phyloP scores from a whole-genome alignment of 1,140 invertebrate genomes.

The Panulirus ornatus region DNA sequence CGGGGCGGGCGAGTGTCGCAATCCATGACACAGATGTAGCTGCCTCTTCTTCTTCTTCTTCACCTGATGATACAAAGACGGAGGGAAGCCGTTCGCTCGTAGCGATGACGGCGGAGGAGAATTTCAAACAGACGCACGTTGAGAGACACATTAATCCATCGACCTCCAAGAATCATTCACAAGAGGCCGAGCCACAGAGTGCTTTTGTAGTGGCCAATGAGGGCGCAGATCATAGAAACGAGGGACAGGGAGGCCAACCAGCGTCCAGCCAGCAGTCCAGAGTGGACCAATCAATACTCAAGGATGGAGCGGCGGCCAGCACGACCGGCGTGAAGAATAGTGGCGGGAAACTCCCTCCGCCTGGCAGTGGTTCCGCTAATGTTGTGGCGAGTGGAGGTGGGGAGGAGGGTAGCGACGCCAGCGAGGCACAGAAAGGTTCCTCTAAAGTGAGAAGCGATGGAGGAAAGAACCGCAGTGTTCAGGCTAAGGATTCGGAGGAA shows the following conservation, averaged over 20 bases:
- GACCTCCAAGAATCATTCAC: constrained; percentile 50
- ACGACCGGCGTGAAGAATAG: constrained; percentile 49
- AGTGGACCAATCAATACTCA: constrained; percentile 61
- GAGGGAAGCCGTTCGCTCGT: constrained; percentile 36
- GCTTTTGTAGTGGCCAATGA: constrained; percentile 30
- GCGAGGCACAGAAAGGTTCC: not conserved
- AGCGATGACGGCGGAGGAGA: constrained; percentile 49
- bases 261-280: constrained; percentile 22
- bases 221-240: not conserved
- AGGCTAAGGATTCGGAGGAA: not conserved
- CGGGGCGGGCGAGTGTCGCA: not conserved
- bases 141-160: constrained; percentile 20
- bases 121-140: constrained; percentile 14
- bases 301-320: constrained; percentile 52
- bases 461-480: constrained; percentile 5
- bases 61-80: too few relatives aligned
- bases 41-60: too few relatives aligned
- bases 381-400: constrained; percentile 40
- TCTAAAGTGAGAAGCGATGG: constrained; percentile 6
- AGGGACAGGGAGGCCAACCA: constrained; percentile 38
- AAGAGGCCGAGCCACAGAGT: constrained; percentile 18
- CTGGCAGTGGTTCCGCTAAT: constrained; percentile 38
- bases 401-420: constrained; percentile 16
- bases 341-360: constrained; percentile 47
- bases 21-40: not conserved